A percentile compares a stretch with the other conserved stretches of the same genome.
Evolutionary conservation across 2,797 vertebrate species (phyloP).

Genomic region (Sebastes flavidus): DNA sequence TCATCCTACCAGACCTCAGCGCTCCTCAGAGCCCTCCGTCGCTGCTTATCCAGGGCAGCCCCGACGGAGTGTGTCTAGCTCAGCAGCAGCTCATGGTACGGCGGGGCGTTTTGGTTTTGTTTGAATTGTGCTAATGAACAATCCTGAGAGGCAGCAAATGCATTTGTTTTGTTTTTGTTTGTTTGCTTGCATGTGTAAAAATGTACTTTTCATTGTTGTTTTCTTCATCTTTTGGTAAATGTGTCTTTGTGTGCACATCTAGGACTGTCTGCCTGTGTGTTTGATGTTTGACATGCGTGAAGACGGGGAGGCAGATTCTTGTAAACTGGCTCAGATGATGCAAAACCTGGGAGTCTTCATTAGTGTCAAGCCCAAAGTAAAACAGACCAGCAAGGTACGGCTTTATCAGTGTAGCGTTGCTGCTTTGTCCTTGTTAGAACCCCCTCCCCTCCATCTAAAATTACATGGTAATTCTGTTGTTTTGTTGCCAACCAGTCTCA

Average conservation of each 20-base stretch:
- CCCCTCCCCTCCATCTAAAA: not conserved
- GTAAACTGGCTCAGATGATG: constrained; percentile 84
- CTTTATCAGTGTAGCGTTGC: not conserved
- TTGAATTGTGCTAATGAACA: not conserved
- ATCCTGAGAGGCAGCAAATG: not conserved
- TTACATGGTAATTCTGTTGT: not conserved
- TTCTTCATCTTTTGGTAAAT: constrained; percentile 1
- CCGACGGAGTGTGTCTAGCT: constrained; percentile 84
- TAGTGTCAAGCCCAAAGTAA: constrained; percentile 85
- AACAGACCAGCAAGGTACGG: constrained; percentile 85
- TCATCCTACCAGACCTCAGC: constrained; percentile 84
- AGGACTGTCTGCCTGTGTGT: constrained; percentile 86
- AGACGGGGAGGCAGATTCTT: constrained; percentile 79
- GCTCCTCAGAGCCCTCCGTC: constrained; percentile 80
- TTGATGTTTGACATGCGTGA: constrained; percentile 88
- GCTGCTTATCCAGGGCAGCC: constrained; percentile 84
- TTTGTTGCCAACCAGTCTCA: not conserved
- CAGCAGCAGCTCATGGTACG: constrained; percentile 85
- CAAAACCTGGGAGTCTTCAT: constrained; percentile 85
- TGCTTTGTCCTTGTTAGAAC: not conserved
- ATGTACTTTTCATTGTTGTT: not conserved
- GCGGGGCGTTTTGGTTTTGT: not conserved
- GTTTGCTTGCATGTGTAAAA: not conserved
- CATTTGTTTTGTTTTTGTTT: not conserved
- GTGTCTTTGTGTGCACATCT: constrained; percentile 4